Base-by-base conservation (phyloP, 2,797 vertebrate genomes). In the Helarctos malayanus region DNA sequence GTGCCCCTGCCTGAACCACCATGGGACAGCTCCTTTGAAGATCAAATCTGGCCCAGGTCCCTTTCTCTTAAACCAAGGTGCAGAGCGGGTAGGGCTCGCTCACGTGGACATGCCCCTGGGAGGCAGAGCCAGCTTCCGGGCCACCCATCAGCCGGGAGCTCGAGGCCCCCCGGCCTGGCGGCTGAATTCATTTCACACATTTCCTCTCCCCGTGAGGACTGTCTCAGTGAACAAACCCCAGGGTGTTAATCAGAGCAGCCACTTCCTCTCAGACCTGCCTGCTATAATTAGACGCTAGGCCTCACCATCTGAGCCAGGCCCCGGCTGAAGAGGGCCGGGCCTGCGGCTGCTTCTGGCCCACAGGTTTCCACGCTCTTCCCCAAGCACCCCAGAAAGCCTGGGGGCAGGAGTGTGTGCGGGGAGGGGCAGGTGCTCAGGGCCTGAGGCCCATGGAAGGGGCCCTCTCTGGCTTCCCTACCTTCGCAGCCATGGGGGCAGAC, bases 251-350 rank as follows among this genome's bases (percentile, higher is more conserved):
- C 95, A 76, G 92, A 91, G 69, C 47, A 1, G 6, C 95, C 57
- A 61, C 92, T 97, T 97, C 97, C 97, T 94, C 38, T 73, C 41
- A 52, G 52, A 69, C 56, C 92, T 11, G 35, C 54, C 71, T 76
- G 47, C 95, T 97, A 92, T 95, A 90, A 96, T 97, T 95, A 97
- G 95, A 38, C 7, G 41, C 14, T 0, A 1, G 25, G 35, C 59
- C 73, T 25, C 5, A 1, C 47, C 71, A 15, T 25, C 75, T 1
- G 23, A 57, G 81, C 54, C 38, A 13, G 6, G 27, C 16, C 73
- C 65, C 35, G 18, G 78, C 81, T 10, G 83, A 82, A 96, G 27
- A 80, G 68, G 95, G 69, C 78, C 0, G 5, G 65, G 80, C 18
- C 54, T 57, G 35, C 0, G 11, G 86, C 90, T 56, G 35, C 65